Conservation (phyloP, 2,797 vertebrate genomes). For the Semaprochilodus insignis region DNA sequence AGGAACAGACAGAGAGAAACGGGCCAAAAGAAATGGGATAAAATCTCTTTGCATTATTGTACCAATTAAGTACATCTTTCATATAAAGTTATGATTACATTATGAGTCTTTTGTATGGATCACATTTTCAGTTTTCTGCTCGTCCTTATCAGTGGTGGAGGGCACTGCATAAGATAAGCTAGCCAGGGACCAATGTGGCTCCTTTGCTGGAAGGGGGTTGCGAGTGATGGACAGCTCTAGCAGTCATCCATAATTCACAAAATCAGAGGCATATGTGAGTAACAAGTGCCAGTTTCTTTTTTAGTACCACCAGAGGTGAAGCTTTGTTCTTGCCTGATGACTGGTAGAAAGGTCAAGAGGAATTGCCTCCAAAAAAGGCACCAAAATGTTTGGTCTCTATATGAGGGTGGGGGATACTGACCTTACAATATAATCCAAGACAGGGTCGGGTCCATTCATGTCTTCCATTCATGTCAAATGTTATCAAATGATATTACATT, state of each 20-base stretch:
- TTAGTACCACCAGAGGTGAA: neutral
- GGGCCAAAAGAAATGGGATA: too few species aligned
- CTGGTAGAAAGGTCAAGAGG: neutral
- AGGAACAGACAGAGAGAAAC: too few species aligned
- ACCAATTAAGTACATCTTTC: too few species aligned
- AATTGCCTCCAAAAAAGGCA: neutral
- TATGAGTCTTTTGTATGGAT: neutral
- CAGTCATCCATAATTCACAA: constrained; percentile 14
- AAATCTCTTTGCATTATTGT: too few species aligned
- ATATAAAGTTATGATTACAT: too few species aligned
- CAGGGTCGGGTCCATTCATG: too few species aligned
- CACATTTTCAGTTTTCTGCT: neutral
- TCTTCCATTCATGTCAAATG: too few species aligned
- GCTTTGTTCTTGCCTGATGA: neutral
- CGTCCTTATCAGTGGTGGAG: neutral
- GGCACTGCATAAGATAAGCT: neutral
- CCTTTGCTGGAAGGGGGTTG: neutral
- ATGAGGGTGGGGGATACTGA: neutral
- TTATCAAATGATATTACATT: too few species aligned
- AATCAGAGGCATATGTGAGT: neutral
- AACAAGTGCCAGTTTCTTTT: neutral
- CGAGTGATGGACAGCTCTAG: neutral
- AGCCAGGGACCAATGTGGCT: neutral
- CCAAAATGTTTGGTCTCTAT: too few species aligned
- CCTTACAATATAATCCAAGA: neutral